These are phyloP conservation scores for Tenthredo notha DNA, from an alignment of 2,888 invertebrate species.

Conservation along the genomic window DNA sequence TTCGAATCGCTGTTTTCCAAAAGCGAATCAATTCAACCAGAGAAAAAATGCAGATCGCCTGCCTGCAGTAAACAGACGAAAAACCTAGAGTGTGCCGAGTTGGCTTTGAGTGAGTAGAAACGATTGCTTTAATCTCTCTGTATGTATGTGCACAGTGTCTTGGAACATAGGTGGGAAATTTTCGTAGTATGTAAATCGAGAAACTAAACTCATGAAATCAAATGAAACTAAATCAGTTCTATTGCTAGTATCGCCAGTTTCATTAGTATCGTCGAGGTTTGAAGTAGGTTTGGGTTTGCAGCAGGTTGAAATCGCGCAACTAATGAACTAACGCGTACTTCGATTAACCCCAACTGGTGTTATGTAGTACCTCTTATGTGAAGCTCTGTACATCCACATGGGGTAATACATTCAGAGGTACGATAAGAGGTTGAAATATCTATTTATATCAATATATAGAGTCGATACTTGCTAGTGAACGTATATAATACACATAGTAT, in stretches of 20 bases:
- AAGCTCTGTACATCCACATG: neutral
- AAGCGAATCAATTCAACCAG: no score
- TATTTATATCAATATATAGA: constrained; percentile 7
- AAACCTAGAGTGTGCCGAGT: no score
- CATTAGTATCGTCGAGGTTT: constrained; percentile 66
- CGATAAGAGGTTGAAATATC: neutral
- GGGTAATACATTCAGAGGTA: neutral
- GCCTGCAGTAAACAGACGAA: no score
- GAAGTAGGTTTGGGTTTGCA: constrained; percentile 19
- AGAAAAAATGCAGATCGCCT: no score
- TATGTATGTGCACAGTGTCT: neutral
- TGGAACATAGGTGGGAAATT: neutral
- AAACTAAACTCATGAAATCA: constrained; percentile 39
- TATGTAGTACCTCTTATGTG: constrained; percentile 62
- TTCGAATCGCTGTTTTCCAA: no score
- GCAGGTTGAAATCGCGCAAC: constrained; percentile 66
- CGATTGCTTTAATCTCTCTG: no score
- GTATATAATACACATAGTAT: neutral
- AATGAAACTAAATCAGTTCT: constrained; percentile 72
- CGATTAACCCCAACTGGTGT: constrained; percentile 73
- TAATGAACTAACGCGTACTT: constrained; percentile 74
- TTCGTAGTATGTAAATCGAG: neutral
- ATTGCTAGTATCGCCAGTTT: constrained; percentile 71
- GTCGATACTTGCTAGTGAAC: neutral
- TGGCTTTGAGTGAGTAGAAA: no score